These are phyloP conservation scores for Distichodus sexfasciatus DNA, from an alignment of 2,797 vertebrate genomes.

Conservation along the genomic window DNA sequence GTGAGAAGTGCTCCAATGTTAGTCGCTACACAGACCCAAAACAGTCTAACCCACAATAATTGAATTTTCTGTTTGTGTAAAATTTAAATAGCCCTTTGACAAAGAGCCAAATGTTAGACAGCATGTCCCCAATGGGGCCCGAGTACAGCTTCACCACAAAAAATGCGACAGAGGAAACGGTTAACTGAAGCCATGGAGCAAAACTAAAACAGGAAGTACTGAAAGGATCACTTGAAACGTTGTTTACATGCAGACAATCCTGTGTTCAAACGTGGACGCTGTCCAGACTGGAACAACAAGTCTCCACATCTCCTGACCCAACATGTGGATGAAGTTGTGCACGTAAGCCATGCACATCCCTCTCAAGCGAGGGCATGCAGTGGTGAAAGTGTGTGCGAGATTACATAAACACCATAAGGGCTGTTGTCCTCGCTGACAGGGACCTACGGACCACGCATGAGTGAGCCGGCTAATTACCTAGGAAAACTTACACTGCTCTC, in stretches of 20 bases:
- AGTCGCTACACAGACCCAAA: not conserved
- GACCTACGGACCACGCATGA: slow-evolving; percentile 22
- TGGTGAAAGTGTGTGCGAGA: not conserved
- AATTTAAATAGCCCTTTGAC: not conserved
- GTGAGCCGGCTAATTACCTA: slow-evolving; percentile 37
- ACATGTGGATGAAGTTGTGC: not conserved
- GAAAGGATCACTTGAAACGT: slow-evolving; percentile 52
- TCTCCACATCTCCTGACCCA: not conserved
- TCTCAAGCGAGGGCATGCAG: not conserved
- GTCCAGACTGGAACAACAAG: not conserved
- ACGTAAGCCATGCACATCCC: not conserved
- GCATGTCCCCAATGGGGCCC: not conserved
- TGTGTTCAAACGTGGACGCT: slow-evolving; percentile 1
- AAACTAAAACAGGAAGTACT: slow-evolving; percentile 68
- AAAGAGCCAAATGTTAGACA: not conserved
- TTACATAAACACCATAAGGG: slow-evolving; percentile 35
- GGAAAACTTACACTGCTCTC: slow-evolving; percentile 42
- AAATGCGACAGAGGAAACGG: slow-evolving; percentile 60
- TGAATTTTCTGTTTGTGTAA: not conserved
- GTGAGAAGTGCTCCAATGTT: not conserved
- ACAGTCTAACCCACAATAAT: not conserved
- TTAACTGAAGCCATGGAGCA: slow-evolving; percentile 52
- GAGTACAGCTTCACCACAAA: slow-evolving; percentile 6
- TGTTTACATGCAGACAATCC: slow-evolving; percentile 35
- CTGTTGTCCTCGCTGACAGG: slow-evolving; percentile 19